Percentiles rank a stretch among this genome's conserved stretches.
phyloP scores from a whole-genome alignment of 2,797 vertebrate genomes.

The Lithobates pipiens region DNA sequence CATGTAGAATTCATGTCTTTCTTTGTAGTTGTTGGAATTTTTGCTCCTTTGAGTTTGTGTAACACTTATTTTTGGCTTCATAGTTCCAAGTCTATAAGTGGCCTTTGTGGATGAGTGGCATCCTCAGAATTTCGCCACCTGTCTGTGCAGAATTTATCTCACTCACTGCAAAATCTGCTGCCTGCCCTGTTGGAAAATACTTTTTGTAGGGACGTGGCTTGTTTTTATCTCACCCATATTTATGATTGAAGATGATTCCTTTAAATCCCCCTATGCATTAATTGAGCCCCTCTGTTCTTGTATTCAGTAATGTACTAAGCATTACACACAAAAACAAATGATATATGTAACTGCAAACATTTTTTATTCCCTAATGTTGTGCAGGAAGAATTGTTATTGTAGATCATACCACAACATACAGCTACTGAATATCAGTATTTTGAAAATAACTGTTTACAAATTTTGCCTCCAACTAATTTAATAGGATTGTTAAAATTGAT shows the following conservation, averaged over 20 bases:
- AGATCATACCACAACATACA: too few species aligned
- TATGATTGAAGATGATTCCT: not conserved
- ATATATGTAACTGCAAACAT: too few species aligned
- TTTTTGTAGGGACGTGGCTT: not conserved
- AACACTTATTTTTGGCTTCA: conserved; percentile 50
- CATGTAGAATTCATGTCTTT: not conserved
- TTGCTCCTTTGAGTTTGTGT: conserved; percentile 30
- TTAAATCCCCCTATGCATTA: not conserved
- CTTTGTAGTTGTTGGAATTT: conserved; percentile 35
- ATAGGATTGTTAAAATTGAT: too few species aligned
- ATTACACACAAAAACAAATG: too few species aligned
- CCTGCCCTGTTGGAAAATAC: conserved; percentile 5
- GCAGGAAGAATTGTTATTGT: too few species aligned
- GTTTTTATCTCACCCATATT: not conserved
- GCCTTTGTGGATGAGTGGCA: conserved; percentile 42
- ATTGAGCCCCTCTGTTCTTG: too few species aligned
- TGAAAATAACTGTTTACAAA: too few species aligned
- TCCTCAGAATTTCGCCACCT: conserved; percentile 48
- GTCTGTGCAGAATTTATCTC: conserved; percentile 24
- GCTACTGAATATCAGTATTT: too few species aligned
- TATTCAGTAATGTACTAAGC: too few species aligned
- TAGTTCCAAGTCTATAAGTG: conserved; percentile 47
- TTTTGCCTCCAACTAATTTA: too few species aligned
- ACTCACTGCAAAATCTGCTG: not conserved
- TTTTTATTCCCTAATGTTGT: too few species aligned